Conservation (phyloP, 2,113 vertebrate species). For the Seriola rivoliana region DNA sequence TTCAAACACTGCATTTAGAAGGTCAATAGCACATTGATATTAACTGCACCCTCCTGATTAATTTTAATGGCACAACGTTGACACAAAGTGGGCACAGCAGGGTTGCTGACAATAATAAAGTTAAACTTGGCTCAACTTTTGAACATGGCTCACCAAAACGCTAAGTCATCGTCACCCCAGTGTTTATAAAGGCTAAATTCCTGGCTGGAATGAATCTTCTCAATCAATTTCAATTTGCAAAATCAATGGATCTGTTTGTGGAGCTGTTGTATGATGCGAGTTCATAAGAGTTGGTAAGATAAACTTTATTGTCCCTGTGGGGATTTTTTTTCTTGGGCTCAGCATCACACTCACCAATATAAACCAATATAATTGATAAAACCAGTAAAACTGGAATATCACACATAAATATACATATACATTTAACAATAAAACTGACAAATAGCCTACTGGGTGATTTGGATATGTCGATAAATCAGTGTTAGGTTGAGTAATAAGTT, state of each 20-base stretch:
- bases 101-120: not conserved
- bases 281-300: too few species aligned
- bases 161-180: not conserved
- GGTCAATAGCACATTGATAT: not conserved
- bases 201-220: not conserved
- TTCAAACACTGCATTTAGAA: not conserved
- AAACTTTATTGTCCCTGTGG: too few species aligned
- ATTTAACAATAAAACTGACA: too few species aligned
- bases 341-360: too few species aligned
- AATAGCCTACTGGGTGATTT: too few species aligned
- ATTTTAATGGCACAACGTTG: not conserved
- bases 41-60: not conserved
- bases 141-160: not conserved
- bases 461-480: too few species aligned
- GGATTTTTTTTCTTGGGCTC: too few species aligned
- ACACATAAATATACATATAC: too few species aligned
- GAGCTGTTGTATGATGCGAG: not conserved
- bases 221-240: not conserved
- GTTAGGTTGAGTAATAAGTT: too few species aligned
- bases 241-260: not conserved
- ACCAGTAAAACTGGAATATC: too few species aligned
- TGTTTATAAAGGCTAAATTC: not conserved
- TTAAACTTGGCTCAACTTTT: not conserved
- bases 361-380: too few species aligned
- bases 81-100: not conserved